A percentile compares a stretch with the other conserved stretches of the same genome.
These are phyloP conservation scores for Cotesia congregata DNA, from an alignment of 2,888 invertebrate genomes.

Conservation along the genomic window DNA sequence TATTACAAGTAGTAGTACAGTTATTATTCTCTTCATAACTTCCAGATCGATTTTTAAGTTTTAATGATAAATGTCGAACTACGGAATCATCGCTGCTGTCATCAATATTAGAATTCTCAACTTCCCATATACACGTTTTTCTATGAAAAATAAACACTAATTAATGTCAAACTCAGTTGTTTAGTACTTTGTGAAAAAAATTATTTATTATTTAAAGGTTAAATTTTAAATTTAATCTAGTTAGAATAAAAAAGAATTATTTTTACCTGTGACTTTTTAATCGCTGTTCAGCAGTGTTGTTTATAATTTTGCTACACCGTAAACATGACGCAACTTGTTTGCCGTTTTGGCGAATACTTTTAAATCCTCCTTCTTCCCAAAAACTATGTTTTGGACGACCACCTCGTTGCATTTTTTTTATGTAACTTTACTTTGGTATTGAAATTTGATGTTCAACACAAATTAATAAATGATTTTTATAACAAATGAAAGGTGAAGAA, in stretches of 20 bases:
- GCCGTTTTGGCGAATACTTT: neutral
- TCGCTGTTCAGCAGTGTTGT: slow-evolving; percentile 12
- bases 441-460: neutral
- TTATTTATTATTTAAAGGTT: too few relatives aligned
- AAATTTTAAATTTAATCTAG: too few relatives aligned
- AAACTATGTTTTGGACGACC: slow-evolving; percentile 9
- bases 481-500: neutral
- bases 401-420: neutral
- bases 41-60: too few relatives aligned
- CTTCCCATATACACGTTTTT: too few relatives aligned
- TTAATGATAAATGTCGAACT: too few relatives aligned
- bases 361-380: slow-evolving; percentile 13
- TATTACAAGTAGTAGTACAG: too few relatives aligned
- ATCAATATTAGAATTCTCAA: too few relatives aligned
- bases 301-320: neutral
- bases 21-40: too few relatives aligned
- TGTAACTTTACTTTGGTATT: neutral
- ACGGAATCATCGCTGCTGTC: too few relatives aligned
- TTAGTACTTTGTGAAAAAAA: too few relatives aligned
- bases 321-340: slow-evolving; percentile 7
- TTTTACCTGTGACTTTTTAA: slow-evolving; percentile 17
- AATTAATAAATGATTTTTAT: neutral
- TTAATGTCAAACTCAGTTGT: too few relatives aligned
- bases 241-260: neutral
- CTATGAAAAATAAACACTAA: too few relatives aligned